Evolutionary conservation across 2,888 invertebrate genomes (phyloP).

Genomic region (Chouioia cunea): DNA sequence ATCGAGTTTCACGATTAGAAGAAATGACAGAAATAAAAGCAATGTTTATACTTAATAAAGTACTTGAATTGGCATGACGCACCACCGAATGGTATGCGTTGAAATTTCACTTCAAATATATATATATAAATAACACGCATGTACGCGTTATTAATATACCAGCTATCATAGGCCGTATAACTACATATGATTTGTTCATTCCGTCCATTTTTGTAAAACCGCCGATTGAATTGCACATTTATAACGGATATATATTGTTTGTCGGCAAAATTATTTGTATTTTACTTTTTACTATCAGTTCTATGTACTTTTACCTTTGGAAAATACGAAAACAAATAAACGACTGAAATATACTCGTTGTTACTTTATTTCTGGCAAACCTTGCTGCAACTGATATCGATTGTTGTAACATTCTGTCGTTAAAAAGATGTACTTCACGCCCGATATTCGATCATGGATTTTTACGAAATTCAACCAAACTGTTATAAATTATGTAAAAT

Average conservation of each 20-base stretch:
- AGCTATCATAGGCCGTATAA: slow-evolving; percentile 36
- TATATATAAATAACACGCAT: not conserved
- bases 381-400: too few species aligned
- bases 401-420: too few species aligned
- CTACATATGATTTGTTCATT: slow-evolving; percentile 44
- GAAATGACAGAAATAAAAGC: not conserved
- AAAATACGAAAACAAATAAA: slow-evolving; percentile 41
- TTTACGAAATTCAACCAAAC: too few species aligned
- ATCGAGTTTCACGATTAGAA: slow-evolving; percentile 9
- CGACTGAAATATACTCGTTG: slow-evolving; percentile 40
- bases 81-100: not conserved
- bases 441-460: too few species aligned
- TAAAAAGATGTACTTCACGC: too few species aligned
- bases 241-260: slow-evolving; percentile 23
- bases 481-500: too few species aligned
- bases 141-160: not conserved
- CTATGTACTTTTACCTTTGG: slow-evolving; percentile 43
- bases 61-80: slow-evolving; percentile 5
- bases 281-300: slow-evolving; percentile 36
- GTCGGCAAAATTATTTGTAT: slow-evolving; percentile 40
- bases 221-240: slow-evolving; percentile 43
- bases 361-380: not conserved
- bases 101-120: not conserved
- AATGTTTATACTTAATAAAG: slow-evolving; percentile 17
- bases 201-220: slow-evolving; percentile 49